Evolutionary conservation across 2,797 vertebrate genomes (phyloP), one percentile per base, ranked within the genome.

Genomic region (Diplodus sargus): DNA sequence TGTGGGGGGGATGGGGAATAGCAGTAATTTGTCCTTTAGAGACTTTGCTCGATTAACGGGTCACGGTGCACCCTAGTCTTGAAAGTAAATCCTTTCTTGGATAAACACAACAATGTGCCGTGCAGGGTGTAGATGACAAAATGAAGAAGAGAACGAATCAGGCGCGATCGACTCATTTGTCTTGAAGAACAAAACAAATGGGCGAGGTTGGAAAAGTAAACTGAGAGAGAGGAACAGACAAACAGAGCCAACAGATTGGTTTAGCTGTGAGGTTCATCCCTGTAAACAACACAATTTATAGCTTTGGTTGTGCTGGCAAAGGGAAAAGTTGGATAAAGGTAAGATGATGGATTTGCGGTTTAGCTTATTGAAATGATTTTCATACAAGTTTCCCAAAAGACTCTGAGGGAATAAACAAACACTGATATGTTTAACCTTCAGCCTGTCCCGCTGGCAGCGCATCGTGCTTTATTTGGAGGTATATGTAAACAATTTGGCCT

Each of bases 11-110:
- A 22, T 47, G 34, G 62, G 52, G n/a, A 58, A 76, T 57, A 85
- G 85, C 42, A 78, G 77, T 66, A 78, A 67, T 71, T 70, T 83
- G 83, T 90, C 91, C 91, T 94, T 93, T 86, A 86, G 49, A 86
- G 83, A 89, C 82, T 89, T 88, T 85, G 70, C 62, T 58, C 51
- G 28, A 78, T 49, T 62, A 39, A 39, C 47, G 7, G 68, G 81
- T 80, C 74, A 76, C 9, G 39, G 53, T 49, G 58, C 85, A 77
- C 75, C 79, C 54, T 56, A 18, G 60, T 80, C 85, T 83, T 76
- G 74, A 85, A 82, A 83, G 76, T 59, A 57, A 83, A 87, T 89
- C 60, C 75, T 81, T 83, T 87, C 74, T 68, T 45, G 39, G 45
- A 72, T 90, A 83, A 89, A 90, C 74, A 81, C 57, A 18, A 9